Percentiles rank a stretch among this genome's conserved stretches.
Evolutionary conservation across 2,888 invertebrate genomes (phyloP).

Genomic region (Oegoconia quadripuncta): DNA sequence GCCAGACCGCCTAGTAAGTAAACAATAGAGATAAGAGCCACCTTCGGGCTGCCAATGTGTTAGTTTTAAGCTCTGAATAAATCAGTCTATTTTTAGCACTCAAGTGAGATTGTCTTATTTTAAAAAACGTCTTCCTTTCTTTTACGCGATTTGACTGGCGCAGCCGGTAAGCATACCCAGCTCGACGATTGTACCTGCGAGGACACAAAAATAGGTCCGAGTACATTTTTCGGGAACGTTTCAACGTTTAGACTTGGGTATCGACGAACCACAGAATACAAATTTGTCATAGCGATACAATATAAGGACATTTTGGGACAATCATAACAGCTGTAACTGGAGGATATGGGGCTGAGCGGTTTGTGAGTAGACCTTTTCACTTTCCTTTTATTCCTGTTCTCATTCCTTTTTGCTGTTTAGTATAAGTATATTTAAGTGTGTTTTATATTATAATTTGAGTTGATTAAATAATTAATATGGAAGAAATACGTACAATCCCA

Average conservation of each 20-base stretch:
- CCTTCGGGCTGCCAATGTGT: too few relatives aligned
- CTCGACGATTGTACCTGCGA: background rate
- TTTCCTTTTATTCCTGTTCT: background rate
- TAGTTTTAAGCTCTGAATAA: too few relatives aligned
- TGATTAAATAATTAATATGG: background rate
- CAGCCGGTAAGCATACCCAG: background rate
- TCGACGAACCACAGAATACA: too few relatives aligned
- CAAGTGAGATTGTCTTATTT: too few relatives aligned
- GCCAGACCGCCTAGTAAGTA: too few relatives aligned
- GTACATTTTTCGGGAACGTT: background rate
- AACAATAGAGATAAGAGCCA: too few relatives aligned
- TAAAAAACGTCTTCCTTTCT: too few relatives aligned
- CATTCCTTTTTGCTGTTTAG: conserved; percentile 1
- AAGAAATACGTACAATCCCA: conserved; percentile 2
- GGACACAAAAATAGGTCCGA: background rate
- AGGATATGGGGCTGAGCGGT: background rate
- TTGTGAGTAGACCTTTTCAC: conserved; percentile 3
- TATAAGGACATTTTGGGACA: background rate
- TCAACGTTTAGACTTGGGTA: conserved; percentile 1
- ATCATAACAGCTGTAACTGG: background rate
- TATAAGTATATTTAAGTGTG: background rate
- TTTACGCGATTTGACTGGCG: too few relatives aligned
- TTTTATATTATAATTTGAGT: background rate
- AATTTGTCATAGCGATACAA: too few relatives aligned
- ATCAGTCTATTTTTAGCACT: too few relatives aligned